Base-by-base conservation (phyloP, 37 sponge, comb jelly and placozoan genomes). In the Crambe crambe region DNA sequence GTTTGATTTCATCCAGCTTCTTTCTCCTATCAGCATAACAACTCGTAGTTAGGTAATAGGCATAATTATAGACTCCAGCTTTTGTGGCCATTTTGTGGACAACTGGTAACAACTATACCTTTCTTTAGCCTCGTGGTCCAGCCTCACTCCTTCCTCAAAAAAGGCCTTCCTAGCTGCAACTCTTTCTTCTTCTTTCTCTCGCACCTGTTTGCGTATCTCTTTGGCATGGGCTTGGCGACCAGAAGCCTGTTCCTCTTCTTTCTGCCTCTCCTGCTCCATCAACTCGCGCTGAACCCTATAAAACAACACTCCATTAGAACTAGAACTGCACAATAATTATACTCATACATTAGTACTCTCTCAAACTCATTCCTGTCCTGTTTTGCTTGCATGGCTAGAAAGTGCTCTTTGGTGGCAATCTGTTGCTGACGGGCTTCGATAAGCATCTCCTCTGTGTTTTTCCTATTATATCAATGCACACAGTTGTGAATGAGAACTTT, bases 91-190 rank as follows among this genome's bases (percentile, higher is more conserved):
- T 18, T 54, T 12, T 18, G 18, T 54, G 56, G 51, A 12, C 51
- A 47, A 15, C 6, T 15, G 6, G 12, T 12, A 6, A 47, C 12
- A 47, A 47, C 12, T 15, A 56, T 42, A 94, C 94, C 97, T 89
- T 61, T 98, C 97, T 72, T 85, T 89, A 42, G 96, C 99, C 79
- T 98, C 99, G 62, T 91, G 90, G 80, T 98, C 99, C 58, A 98
- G 87, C 56, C 85, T 89, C 42, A 92, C 90, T 2, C 99, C 97
- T 73, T 98, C 99, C 43, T 96, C 91, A 82, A 98, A 98, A 95
- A 94, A 98, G 12, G 76, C 82, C 43, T 84, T 91, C 58, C 99
- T 66, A 23, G 72, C 80, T 15, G 84, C 21, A 9, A 92, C 82
- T 56, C 70, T 78, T 25, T 90, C 91, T 60, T 88, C 73, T 69